Evolutionary conservation across 2,888 invertebrate genomes (phyloP).

Genomic region (Nomada fabriciana): DNA sequence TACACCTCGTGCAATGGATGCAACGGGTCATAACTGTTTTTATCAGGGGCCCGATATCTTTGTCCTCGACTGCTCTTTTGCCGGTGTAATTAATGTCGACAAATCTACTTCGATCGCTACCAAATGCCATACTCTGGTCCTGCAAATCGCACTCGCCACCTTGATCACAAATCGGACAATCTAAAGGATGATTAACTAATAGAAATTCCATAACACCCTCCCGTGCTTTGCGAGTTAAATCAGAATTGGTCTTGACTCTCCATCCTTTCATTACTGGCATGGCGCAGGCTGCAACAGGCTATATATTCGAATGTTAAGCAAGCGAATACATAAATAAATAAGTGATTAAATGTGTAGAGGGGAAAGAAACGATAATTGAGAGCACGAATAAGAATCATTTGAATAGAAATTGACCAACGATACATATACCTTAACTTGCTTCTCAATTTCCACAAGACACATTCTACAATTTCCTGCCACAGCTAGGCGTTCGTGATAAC

Average conservation of each 20-base stretch:
- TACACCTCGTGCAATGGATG: slow-evolving; percentile 99
- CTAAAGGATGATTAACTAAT: slow-evolving; percentile 98
- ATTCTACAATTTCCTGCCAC: slow-evolving; percentile 99
- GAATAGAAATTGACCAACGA: not conserved
- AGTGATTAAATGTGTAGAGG: too few relatives aligned
- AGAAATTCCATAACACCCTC: slow-evolving; percentile 99
- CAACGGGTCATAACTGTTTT: slow-evolving; percentile 99
- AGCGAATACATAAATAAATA: not conserved
- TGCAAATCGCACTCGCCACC: slow-evolving; percentile 97
- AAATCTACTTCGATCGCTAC: slow-evolving; percentile 96
- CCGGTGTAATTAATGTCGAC: slow-evolving; percentile 96
- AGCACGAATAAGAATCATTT: not conserved
- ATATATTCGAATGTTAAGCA: slow-evolving; percentile 31
- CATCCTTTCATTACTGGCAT: slow-evolving; percentile 99
- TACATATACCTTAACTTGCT: slow-evolving; percentile 91
- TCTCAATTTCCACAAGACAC: slow-evolving; percentile 99
- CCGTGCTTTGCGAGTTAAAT: slow-evolving; percentile 90
- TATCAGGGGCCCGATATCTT: slow-evolving; percentile 98
- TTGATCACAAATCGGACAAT: slow-evolving; percentile 99
- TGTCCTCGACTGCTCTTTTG: slow-evolving; percentile 99
- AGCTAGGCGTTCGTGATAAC: slow-evolving; percentile 99
- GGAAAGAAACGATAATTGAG: too few relatives aligned
- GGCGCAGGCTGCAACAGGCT: slow-evolving; percentile 99
- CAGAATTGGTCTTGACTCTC: slow-evolving; percentile 99
- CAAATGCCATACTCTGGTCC: slow-evolving; percentile 99